Conservation (phyloP, 2,113 vertebrate species). For the Chionodraco myersi region DNA sequence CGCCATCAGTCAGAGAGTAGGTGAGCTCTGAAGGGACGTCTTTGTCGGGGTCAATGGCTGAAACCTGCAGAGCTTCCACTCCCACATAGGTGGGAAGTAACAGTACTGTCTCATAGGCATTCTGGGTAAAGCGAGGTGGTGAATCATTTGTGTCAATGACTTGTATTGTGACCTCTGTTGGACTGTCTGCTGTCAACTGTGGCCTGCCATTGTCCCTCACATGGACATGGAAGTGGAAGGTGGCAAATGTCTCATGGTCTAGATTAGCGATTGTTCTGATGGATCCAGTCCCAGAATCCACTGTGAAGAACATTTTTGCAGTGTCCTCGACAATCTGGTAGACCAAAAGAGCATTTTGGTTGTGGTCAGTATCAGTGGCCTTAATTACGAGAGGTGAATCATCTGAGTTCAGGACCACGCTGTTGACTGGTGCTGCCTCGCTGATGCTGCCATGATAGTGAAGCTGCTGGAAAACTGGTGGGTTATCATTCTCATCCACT, state of each 20-base stretch:
- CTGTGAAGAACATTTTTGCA: constrained; percentile 93
- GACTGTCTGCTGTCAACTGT: constrained; percentile 92
- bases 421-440: constrained; percentile 92
- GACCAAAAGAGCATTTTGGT: constrained; percentile 93
- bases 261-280: constrained; percentile 93
- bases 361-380: constrained; percentile 92
- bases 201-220: constrained; percentile 94
- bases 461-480: constrained; percentile 91
- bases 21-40: constrained; percentile 89
- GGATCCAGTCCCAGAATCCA: constrained; percentile 95
- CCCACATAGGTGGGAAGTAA: constrained; percentile 93
- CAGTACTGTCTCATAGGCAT: constrained; percentile 90
- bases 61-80: constrained; percentile 92
- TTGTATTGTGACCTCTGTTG: constrained; percentile 92
- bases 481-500: constrained; percentile 95
- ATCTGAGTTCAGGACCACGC: constrained; percentile 87
- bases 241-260: constrained; percentile 92
- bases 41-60: constrained; percentile 91
- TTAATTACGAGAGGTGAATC: constrained; percentile 91
- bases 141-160: constrained; percentile 97
- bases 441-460: constrained; percentile 92
- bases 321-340: constrained; percentile 96
- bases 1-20: constrained; percentile 91
- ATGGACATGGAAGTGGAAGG: constrained; percentile 93
- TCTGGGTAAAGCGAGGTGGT: constrained; percentile 91